These are phyloP conservation scores for Tiphia femorata DNA, from an alignment of 2,888 invertebrate genomes.

Conservation along the genomic window DNA sequence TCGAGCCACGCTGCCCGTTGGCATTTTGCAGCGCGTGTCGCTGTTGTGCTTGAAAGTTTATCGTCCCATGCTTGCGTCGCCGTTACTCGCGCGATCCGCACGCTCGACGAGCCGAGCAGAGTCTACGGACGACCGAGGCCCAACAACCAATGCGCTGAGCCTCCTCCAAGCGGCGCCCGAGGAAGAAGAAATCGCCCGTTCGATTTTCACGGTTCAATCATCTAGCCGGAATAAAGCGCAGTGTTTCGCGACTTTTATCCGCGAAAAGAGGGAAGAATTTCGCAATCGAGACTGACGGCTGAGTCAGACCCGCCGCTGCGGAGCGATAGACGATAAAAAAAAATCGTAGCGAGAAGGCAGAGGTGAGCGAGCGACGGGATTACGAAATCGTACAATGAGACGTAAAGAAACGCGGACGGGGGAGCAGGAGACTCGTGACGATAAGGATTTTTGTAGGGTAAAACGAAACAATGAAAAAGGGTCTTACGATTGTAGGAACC, in stretches of 20 bases:
- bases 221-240: conserved; percentile 6
- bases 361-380: no score
- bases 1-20: conserved; percentile 47
- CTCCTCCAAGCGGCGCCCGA: neutral
- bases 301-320: conserved; percentile 18
- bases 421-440: no score
- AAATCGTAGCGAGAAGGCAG: neutral
- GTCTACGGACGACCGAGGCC: no score
- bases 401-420: no score
- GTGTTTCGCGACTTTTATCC: no score
- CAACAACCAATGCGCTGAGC: no score
- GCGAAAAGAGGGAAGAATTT: conserved; percentile 12
- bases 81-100: conserved; percentile 21
- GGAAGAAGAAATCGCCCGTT: conserved; percentile 17
- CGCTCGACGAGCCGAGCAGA: no score
- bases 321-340: neutral
- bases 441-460: no score
- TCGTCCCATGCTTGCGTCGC: conserved; percentile 29
- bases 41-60: conserved; percentile 45
- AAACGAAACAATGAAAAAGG: no score
- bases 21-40: conserved; percentile 48
- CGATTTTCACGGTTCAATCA: conserved; percentile 28
- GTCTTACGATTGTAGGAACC: no score
- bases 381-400: no score
- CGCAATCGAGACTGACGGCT: conserved; percentile 14